Percentiles rank a stretch among this genome's conserved stretches.
These are phyloP conservation scores for Crocodylus rhombifer DNA, from an alignment of 2,797 vertebrate species.

Conservation along the genomic window DNA sequence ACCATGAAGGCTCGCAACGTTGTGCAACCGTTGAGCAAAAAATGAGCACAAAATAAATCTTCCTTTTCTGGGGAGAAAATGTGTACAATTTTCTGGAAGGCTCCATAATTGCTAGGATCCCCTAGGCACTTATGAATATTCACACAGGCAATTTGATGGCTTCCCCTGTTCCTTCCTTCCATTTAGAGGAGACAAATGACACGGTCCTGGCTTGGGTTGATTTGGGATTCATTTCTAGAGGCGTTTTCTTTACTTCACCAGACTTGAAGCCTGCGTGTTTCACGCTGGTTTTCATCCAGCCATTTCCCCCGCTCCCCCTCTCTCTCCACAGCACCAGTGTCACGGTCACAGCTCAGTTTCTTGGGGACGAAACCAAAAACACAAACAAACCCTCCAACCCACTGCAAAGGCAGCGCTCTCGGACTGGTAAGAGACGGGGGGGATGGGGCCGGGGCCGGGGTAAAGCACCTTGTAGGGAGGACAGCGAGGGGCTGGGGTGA, in stretches of 20 bases:
- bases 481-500: not conserved
- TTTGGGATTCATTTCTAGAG: not conserved
- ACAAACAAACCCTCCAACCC: too few species aligned
- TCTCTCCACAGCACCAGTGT: too few species aligned
- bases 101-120: not conserved
- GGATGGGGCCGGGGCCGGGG: not conserved
- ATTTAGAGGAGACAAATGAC: not conserved
- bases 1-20: not conserved
- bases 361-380: too few species aligned
- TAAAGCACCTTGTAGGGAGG: too few species aligned
- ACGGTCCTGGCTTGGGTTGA: not conserved
- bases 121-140: not conserved
- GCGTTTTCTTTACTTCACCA: too few species aligned
- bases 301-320: not conserved
- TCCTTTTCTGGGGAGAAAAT: not conserved
- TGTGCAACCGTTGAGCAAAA: not conserved
- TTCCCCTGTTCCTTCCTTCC: not conserved
- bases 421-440: not conserved
- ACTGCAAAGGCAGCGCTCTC: not conserved
- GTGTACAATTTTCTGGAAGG: not conserved
- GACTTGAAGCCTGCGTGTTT: too few species aligned
- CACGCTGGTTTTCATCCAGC: not conserved
- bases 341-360: too few species aligned
- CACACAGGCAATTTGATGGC: not conserved
- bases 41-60: not conserved